Evolutionary conservation across 2,797 vertebrate species (phyloP), one percentile per base, ranked within the genome.

Genomic region (Xenentodon cancila): DNA sequence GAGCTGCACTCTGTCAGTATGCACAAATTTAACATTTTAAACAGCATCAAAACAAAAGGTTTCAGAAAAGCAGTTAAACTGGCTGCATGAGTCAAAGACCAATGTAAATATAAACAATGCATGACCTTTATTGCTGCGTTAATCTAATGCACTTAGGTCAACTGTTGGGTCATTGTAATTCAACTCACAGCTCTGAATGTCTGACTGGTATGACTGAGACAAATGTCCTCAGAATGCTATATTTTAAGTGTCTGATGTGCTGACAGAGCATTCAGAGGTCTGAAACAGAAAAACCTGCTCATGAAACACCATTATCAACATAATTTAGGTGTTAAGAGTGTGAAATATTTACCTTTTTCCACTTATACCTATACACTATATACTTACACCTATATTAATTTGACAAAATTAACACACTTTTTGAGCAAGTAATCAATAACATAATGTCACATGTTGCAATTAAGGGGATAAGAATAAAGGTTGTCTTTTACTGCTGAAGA

Each of bases 201-300:
- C 53, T 51, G 32, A 50, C 9, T 52, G 22, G 2, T 60, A 68
- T 19, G 25, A 40, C 13, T 60, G 1, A 40, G 62, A 59, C 15
- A 40, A 19, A 68, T 50, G 25, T 1, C 18, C 45, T 32, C 42
- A 64, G 32, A 9, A 30, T 13, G 51, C 3, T 40, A 20, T 42
- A 11, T 40, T 32, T 46, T n/a, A 53, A 50, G 30, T 56, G 47
- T 45, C 19, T 73, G 9, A 64, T 22, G 27, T 55, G 9, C 19
- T 32, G 9, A 49, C 18, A 50, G 18, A 34, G 48, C 16, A 32
- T 56, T 9, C 51, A 53, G 18, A 37, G 1, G 30, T 53, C 32
- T 53, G 12, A 16, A 19, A 19, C 13, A 32, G 19, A 20, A 53
- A 40, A 37, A 11, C 9, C 4, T 3, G 1, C 13, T 15, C 5